Evolutionary conservation across 1,140 invertebrate species (phyloP), one percentile per base, ranked within the genome.

Genomic region (Conus ventricosus): DNA sequence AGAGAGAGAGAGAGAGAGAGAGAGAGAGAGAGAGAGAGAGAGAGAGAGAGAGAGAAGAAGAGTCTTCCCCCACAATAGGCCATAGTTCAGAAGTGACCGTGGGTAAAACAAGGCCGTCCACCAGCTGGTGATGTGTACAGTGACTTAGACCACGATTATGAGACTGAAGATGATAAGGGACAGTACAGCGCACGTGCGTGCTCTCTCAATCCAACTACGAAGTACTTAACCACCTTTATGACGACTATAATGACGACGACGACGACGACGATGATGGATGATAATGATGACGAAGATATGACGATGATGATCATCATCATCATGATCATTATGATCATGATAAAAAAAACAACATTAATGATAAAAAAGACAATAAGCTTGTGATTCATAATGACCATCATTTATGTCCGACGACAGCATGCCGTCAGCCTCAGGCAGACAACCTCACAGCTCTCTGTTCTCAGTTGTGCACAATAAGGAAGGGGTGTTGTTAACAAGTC

Each of bases 21-120:
- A 63, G 60, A 63, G 60, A 63, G 60, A 63, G 60, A 63, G 60
- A 63, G 60, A 63, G 60, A 63, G 25, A 80, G 25, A 39, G 78
- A 81, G 78, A 81, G 78, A 81, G 78, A 81, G 78, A 81, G 78
- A 81, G 78, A 81, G 78, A 81, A 7, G 8, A 7, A 81, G 78
- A 81, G 78, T 20, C 1, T 83, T 8, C 39, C 39, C 39, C 39
- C n/a, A 57, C 17, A 53, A 17, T 11, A 23, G 81, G 8, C 51
- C 51, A 83, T 20, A 20, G 81, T 51, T 25, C 51, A 83, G 17
- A 20, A 63, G 60, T 63, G 60, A 63, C 60, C 60, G 60, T 63
- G 60, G 60, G 60, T 63, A 63, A 63, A 63, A 1, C 60, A 63
- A 2, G 4, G 60, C 60, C 17, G 11, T 63, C 60, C 17, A 13